Evolutionary conservation across 2,113 vertebrate species (phyloP), one percentile per base, ranked within the genome.

Genomic region (Hirundichthys speculiger): DNA sequence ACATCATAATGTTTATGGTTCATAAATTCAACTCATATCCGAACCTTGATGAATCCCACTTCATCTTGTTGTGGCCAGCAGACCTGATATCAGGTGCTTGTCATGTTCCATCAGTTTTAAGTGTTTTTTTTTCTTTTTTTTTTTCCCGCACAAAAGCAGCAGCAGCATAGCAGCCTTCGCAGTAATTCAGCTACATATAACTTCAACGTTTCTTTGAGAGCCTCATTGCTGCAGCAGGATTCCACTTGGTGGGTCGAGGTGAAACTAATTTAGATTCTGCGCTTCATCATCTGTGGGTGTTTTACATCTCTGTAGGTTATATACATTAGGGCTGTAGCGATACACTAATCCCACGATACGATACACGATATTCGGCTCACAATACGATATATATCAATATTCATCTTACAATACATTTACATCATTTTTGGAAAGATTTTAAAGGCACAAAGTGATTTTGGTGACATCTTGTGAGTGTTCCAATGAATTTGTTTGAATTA

Each of bases 191-290:
- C 45, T 2, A 1, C n/a, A n/a, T n/a, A n/a, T n/a, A n/a, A n/a
- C n/a, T n/a, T n/a, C n/a, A 56, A 15, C 40, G 46, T 63, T 68
- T 49, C 21, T 63, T 3, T 43, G 30, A 40, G 39, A 51, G 39
- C 14, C 21, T 40, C 4, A 25, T 7, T 22, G 15, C 24, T 34
- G 18, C 19, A 56, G n/a, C 40, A 51, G 14, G 22, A 16, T 46
- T 54, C 24, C 2, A 38, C 18, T 3, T 38, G 42, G 54, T 25
- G 10, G 42, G 48, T 70, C 11, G 54, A 70, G 49, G 39, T 60
- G 55, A 25, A 43, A 24, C 20, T 39, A 30, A 40, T 30, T 56
- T 38, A 34, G 19, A 41, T 3, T 42, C 9, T 38, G 9, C 16
- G 5, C 41, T 27, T n/a, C 25, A 13, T 15, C 19, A 9, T 14